Evolutionary conservation across 2,113 vertebrate species (phyloP), one percentile per base, ranked within the genome.

Genomic region (Percopsis transmontana): DNA sequence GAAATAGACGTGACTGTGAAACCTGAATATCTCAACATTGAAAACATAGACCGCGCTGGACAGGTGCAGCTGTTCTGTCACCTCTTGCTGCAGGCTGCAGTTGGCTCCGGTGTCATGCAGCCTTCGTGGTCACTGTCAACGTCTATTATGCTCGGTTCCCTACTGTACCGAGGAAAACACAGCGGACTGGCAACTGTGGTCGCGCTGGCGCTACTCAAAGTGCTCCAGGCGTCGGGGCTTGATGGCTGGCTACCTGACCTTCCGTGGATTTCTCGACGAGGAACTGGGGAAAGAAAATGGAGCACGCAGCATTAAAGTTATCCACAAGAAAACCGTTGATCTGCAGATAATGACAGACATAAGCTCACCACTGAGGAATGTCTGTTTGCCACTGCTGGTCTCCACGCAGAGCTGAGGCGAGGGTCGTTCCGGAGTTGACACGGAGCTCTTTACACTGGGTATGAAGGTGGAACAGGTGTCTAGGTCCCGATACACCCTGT

Each of bases 391-490:
- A 15, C 58, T 72, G 67, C 68, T 77, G 42, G 68, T 79, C 58
- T 88, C 83, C 73, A 70, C 50, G 21, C 79, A 66, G 64, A 78
- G 59, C 58, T 69, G 59, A 15, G 85, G 78, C 2, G 83, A 80
- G 2, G 78, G 82, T 60, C 80, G 81, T 67, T 91, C 90, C 0
- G 88, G 87, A 0, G 90, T 86, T 0, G 85, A 92, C 48, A 83
- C 82, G 0, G 88, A 90, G 77, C 86, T 91, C 68, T 82, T 86
- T 2, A 81, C 62, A 70, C 88, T 90, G 33, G 91, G 79, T 1
- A 91, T 80, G 0, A 91, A 80, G 0, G 92, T 91, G 64, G 91
- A 92, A 70, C 90, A 89, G 61, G 92, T 93, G 72, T 93, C 92
- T 64, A 89, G 68, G 80, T 93, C 92, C 44, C 63, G 55, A 51